These are phyloP conservation scores for Amblyraja radiata DNA, from an alignment of 2,797 vertebrate species.

Conservation along the genomic window DNA sequence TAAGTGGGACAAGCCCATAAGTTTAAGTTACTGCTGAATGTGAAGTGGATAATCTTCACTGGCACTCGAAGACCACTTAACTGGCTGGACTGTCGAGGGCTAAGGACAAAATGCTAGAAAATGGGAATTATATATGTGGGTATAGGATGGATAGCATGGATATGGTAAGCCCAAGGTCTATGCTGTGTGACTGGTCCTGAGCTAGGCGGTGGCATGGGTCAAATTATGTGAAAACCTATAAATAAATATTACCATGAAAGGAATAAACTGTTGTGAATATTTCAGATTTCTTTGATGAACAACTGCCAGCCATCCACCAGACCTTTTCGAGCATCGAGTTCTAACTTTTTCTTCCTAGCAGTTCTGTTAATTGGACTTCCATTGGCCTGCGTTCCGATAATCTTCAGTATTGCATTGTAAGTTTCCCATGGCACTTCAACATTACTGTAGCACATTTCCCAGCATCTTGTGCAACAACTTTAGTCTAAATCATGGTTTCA, in stretches of 20 bases:
- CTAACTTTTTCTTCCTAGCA: slow-evolving; percentile 84
- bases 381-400: slow-evolving; percentile 74
- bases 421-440: slow-evolving; percentile 44
- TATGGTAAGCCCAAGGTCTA: too few species aligned
- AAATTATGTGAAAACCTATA: too few species aligned
- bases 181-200: too few species aligned
- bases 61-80: too few species aligned
- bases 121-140: too few species aligned
- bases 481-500: not conserved
- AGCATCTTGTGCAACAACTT: not conserved
- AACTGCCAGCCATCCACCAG: slow-evolving; percentile 75
- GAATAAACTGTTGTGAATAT: not conserved
- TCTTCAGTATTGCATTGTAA: slow-evolving; percentile 76
- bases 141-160: too few species aligned
- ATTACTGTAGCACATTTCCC: not conserved
- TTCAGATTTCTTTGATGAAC: slow-evolving; percentile 71
- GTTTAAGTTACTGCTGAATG: too few species aligned
- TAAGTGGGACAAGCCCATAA: too few species aligned
- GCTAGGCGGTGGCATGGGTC: too few species aligned
- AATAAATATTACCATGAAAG: not conserved
- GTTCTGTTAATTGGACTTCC: slow-evolving; percentile 81
- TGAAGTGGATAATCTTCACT: too few species aligned
- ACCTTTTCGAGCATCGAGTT: slow-evolving; percentile 83
- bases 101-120: too few species aligned
- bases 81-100: too few species aligned